phyloP scores from a whole-genome alignment of 2,113 vertebrate species.

The Apeltes quadracus region DNA sequence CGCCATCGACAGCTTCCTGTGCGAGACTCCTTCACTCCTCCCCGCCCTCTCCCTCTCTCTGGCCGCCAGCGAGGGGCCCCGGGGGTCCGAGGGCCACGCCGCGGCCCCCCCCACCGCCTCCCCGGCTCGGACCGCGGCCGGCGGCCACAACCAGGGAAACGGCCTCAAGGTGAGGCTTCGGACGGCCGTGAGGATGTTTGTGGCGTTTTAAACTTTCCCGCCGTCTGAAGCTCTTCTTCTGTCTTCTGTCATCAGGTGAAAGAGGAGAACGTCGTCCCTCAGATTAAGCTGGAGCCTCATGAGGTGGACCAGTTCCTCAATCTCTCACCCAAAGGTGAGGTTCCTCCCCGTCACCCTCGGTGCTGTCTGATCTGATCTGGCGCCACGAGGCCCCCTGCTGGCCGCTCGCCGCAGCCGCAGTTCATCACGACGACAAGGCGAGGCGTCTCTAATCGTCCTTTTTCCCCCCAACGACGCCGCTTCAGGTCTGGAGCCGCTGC shows the following conservation, averaged over 20 bases:
- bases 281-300: conserved; percentile 98
- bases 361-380: not conserved
- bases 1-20: conserved; percentile 84
- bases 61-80: conserved; percentile 58
- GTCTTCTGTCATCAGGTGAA: conserved; percentile 78
- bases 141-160: conserved; percentile 54
- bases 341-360: not conserved
- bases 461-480: rapidly evolving
- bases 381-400: conserved; percentile 58
- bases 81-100: conserved; percentile 49
- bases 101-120: conserved; percentile 60
- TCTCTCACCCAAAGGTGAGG: conserved; percentile 89
- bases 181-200: no score
- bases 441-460: not conserved
- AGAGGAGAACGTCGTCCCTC: conserved; percentile 85
- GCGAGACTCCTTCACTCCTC: conserved; percentile 84
- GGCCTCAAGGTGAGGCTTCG: conserved; percentile 56
- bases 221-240: not conserved
- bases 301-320: conserved; percentile 99
- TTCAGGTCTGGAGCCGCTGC: conserved; percentile 85
- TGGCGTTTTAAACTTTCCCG: no score
- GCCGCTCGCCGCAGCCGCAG: not conserved
- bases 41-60: conserved; percentile 86
- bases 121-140: conserved; percentile 26
- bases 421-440: not conserved